These are phyloP conservation scores for Camponotus fellah DNA, from an alignment of 2,888 invertebrate species.

Conservation along the genomic window DNA sequence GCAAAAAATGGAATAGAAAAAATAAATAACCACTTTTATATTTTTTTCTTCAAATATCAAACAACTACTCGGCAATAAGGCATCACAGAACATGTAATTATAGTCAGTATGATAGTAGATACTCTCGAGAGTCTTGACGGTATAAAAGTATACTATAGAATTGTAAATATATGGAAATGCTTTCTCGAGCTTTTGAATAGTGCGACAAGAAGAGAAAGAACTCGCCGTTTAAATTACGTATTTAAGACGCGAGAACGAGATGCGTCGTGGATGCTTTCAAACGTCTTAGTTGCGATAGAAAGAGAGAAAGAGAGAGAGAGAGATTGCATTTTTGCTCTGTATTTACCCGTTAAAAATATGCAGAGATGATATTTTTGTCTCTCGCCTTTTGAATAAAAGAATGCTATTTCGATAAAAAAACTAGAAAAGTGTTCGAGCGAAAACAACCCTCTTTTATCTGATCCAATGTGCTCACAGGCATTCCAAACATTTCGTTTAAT, in stretches of 20 bases:
- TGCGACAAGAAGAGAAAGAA: conserved; percentile 53
- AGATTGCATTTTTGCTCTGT: conserved; percentile 59
- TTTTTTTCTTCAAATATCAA: not conserved
- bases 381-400: conserved; percentile 5
- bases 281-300: not conserved
- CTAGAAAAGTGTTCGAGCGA: conserved; percentile 44
- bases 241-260: conserved; percentile 35
- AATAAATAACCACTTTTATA: not conserved
- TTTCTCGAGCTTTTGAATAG: conserved; percentile 71
- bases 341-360: conserved; percentile 57
- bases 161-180: conserved; percentile 83
- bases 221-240: conserved; percentile 70
- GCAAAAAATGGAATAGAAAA: not conserved
- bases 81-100: conserved; percentile 15
- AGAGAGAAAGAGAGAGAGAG: conserved; percentile 60
- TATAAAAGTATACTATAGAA: conserved; percentile 79
- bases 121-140: conserved; percentile 29
- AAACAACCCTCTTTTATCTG: conserved; percentile 52
- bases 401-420: conserved; percentile 36
- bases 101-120: not conserved
- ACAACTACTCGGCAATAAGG: not conserved
- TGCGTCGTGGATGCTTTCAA: not conserved
- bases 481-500: conserved; percentile 80
- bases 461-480: conserved; percentile 66
- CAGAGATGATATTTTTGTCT: conserved; percentile 47